Percentiles rank a stretch among this genome's conserved stretches.
phyloP scores from a whole-genome alignment of 2,797 vertebrate species.

The Onychomys arenicola region DNA sequence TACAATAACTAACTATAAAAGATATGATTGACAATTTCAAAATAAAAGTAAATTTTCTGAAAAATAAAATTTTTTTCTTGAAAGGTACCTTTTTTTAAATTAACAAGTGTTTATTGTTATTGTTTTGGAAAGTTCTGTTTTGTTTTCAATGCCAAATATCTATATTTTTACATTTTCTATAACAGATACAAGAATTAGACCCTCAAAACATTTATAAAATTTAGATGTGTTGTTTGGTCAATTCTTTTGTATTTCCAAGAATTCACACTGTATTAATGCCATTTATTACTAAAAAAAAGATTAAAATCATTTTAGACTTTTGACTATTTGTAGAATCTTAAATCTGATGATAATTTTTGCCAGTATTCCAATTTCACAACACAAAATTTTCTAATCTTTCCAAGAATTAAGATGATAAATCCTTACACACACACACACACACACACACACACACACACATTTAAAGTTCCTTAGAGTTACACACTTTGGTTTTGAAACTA shows the following conservation, averaged over 20 bases:
- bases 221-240: background rate
- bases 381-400: background rate
- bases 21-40: background rate
- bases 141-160: background rate
- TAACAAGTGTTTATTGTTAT: background rate
- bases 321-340: background rate
- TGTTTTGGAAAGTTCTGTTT: background rate
- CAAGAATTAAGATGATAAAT: background rate
- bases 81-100: background rate
- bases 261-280: background rate
- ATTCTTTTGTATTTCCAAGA: background rate
- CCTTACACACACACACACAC: background rate
- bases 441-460: background rate
- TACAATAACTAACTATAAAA: background rate
- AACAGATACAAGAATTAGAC: background rate
- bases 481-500: background rate
- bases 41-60: background rate
- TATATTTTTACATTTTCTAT: background rate
- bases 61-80: background rate
- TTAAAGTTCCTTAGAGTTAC: background rate
- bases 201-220: background rate
- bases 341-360: background rate
- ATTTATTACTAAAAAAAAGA: background rate
- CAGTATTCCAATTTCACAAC: background rate
- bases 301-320: conserved; percentile 12